phyloP scores from a whole-genome alignment of 1,140 invertebrate species.

The Cydia splendana region DNA sequence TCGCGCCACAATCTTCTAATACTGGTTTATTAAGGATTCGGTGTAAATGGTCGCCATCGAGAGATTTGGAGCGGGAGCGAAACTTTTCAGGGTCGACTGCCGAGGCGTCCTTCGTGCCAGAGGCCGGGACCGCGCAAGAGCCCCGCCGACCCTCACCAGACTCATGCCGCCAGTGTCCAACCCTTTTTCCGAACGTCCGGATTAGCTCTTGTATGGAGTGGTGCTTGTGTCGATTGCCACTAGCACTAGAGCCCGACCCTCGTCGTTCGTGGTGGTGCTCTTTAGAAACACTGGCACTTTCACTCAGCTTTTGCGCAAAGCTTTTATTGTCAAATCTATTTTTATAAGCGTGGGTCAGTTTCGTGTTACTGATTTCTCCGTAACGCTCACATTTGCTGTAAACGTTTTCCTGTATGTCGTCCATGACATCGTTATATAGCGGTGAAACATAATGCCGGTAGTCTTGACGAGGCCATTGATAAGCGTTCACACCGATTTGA shows the following conservation, averaged over 20 bases:
- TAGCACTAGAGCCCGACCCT: conserved; percentile 58
- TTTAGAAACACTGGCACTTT: conserved; percentile 49
- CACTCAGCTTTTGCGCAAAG: conserved; percentile 78
- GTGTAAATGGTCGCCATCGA: conserved; percentile 83
- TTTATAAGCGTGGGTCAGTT: conserved; percentile 57
- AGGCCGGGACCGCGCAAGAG: conserved; percentile 77
- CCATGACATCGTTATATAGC: conserved; percentile 72
- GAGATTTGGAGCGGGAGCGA: conserved; percentile 86
- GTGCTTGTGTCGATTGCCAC: conserved; percentile 80
- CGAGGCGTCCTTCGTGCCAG: conserved; percentile 68
- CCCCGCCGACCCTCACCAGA: conserved; percentile 81
- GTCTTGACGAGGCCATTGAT: conserved; percentile 57
- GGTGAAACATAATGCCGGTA: conserved; percentile 67
- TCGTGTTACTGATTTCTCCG: conserved; percentile 74
- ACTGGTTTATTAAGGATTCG: conserved; percentile 60
- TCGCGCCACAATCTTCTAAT: conserved; percentile 86
- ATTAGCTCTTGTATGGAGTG: conserved; percentile 87
- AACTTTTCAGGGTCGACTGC: conserved; percentile 82
- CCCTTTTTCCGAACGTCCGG: conserved; percentile 85
- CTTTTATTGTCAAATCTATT: conserved; percentile 80
- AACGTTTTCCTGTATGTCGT: conserved; percentile 76
- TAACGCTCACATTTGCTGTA: conserved; percentile 76
- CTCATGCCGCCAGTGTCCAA: conserved; percentile 83
- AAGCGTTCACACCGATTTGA: conserved; percentile 55
- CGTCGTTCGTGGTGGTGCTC: conserved; percentile 53